Percentiles rank a stretch among this genome's conserved stretches.
phyloP scores from a whole-genome alignment of 1,140 invertebrate species.

The Rhopalosiphum maidis region DNA sequence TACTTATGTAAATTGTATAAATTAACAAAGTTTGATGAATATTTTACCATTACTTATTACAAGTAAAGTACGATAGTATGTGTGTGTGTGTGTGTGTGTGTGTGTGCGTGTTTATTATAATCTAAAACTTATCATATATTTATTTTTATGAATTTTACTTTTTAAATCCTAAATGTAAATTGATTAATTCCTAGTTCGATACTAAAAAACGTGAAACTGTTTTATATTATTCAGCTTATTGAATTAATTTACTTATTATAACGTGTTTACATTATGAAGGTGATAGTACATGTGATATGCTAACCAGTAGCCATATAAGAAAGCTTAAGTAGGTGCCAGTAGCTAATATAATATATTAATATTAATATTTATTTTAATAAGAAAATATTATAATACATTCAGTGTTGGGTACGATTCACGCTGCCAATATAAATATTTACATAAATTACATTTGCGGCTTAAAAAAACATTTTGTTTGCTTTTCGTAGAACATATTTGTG shows the following conservation, averaged over 20 bases:
- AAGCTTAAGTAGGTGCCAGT: not conserved
- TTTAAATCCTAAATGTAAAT: not conserved
- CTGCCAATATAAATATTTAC: not conserved
- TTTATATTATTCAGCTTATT: not conserved
- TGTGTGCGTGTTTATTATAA: not conserved
- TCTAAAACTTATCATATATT: not conserved
- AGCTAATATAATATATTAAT: not conserved
- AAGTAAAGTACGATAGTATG: too few species aligned
- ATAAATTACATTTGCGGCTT: not conserved
- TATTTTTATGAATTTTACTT: not conserved
- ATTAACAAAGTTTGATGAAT: too few species aligned
- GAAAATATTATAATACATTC: not conserved
- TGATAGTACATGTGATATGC: not conserved
- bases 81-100: too few species aligned
- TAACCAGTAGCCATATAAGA: too few species aligned
- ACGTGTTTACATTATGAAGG: not conserved
- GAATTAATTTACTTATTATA: not conserved
- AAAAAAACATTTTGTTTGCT: not conserved
- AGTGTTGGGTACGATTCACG: not conserved
- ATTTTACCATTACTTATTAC: too few species aligned
- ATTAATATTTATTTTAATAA: not conserved
- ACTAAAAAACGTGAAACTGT: not conserved
- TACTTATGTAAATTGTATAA: too few species aligned
- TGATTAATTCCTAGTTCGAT: not conserved
- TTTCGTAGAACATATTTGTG: not conserved